Base-by-base conservation (phyloP, 1,140 invertebrate genomes). In the Tetramorium alpestre region DNA sequence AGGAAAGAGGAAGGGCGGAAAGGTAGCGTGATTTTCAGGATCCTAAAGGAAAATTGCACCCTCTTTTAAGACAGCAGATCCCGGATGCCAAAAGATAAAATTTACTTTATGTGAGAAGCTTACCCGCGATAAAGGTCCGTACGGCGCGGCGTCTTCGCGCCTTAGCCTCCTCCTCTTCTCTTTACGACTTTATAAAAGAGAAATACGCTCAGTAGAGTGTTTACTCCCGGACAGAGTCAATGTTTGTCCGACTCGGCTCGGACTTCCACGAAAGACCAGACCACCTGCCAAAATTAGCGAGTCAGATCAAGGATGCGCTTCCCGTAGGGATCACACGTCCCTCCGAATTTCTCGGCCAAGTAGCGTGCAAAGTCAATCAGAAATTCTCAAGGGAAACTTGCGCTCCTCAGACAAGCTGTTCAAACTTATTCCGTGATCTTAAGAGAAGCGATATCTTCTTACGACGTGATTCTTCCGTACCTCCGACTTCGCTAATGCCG, bases 261-360 rank as follows among this genome's bases (percentile, higher is more conserved):
- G 51, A 44, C 51, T 80, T 72, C 41, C 56, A 44, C 58, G 51
- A 49, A 72, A 51, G 78, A 62, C 72, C 78, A 89, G 78, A 62
- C 72, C 78, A 89, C 77, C 89, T 90, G 89, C 51, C 77, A 76
- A 85, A 88, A 90, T 90, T 90, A 90, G 86, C 80, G 87, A 90
- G 86, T 90, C 86, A 49, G 70, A 90, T 90, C 28, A 78, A 78
- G 85, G 22, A 87, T 87, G 41, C 16, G 33, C 41, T 44, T 64
- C 85, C 25, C 58, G 5, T n/a, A 18, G 72, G 38, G 47, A 82
- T 81, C 85, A 58, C 51, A 22, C 69, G 62, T 80, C 41, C n/a
- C 49, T 67, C 3, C 60, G 41, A 75, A 81, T 60, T 72, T 49
- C 58, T 65, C 13, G 44, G 44, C 13, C 47, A 13, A 47, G 28